phyloP scores from a whole-genome alignment of 2,888 invertebrate genomes.

The Antheraea assamensis region DNA sequence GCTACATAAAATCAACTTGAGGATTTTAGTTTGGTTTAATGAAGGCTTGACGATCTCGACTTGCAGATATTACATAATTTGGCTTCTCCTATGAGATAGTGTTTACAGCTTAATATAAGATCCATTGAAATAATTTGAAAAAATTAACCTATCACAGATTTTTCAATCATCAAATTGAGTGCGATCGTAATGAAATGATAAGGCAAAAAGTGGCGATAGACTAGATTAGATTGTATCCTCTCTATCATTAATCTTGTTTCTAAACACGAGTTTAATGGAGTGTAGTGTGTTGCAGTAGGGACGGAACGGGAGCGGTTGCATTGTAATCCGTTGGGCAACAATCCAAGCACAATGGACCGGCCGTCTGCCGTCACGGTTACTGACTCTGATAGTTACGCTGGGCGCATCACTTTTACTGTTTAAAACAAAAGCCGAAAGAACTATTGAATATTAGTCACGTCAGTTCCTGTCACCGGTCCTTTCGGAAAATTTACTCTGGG shows the following conservation, averaged over 20 bases:
- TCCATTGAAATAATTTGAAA: too few relatives aligned
- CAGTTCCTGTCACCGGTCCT: neutral
- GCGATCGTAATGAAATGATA: neutral
- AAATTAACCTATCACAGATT: neutral
- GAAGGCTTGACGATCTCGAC: too few relatives aligned
- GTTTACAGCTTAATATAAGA: too few relatives aligned
- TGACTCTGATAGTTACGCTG: slow-evolving; percentile 59
- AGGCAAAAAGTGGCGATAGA: neutral
- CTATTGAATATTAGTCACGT: neutral
- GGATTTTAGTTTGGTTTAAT: too few relatives aligned
- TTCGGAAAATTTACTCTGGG: neutral
- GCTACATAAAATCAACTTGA: too few relatives aligned
- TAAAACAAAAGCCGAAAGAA: slow-evolving; percentile 5
- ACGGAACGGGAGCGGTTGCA: slow-evolving; percentile 62
- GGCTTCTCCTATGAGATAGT: too few relatives aligned
- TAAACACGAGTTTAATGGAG: slow-evolving; percentile 64
- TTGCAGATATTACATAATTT: too few relatives aligned
- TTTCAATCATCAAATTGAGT: neutral
- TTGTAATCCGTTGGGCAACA: slow-evolving; percentile 47
- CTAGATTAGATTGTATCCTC: slow-evolving; percentile 8
- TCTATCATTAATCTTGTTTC: slow-evolving; percentile 63
- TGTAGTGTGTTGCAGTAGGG: slow-evolving; percentile 50
- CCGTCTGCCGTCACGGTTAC: slow-evolving; percentile 49
- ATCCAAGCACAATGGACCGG: slow-evolving; percentile 39
- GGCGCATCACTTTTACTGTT: slow-evolving; percentile 14